Conservation (phyloP, 2,888 invertebrate species). For the Lamproptera curius region DNA sequence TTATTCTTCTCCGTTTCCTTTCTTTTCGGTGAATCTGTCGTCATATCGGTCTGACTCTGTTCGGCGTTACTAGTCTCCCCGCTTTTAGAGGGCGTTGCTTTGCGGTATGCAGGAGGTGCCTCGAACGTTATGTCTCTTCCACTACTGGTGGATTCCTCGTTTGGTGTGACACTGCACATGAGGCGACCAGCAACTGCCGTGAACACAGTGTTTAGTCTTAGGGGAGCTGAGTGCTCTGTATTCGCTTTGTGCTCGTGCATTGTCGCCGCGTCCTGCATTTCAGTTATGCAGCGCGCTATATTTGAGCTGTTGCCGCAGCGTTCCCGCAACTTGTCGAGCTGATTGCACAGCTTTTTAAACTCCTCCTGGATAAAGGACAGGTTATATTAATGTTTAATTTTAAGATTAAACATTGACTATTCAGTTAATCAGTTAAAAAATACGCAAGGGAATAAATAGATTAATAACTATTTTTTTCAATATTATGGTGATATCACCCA, state of each 20-base stretch:
- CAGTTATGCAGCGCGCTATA: conserved; percentile 85
- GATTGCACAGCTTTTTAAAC: conserved; percentile 87
- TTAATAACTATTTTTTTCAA: too few relatives aligned
- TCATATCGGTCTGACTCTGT: conserved; percentile 63
- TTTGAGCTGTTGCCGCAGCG: conserved; percentile 86
- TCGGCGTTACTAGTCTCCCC: conserved; percentile 59
- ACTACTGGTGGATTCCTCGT: conserved; percentile 71
- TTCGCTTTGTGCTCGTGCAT: conserved; percentile 74
- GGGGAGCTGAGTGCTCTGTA: conserved; percentile 65
- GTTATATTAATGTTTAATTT: too few relatives aligned
- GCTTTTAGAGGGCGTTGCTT: conserved; percentile 68
- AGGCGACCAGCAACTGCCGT: conserved; percentile 73
- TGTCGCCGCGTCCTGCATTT: conserved; percentile 89
- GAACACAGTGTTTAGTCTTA: conserved; percentile 73
- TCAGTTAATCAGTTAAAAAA: too few relatives aligned
- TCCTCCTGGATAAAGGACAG: conserved; percentile 90
- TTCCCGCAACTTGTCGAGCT: conserved; percentile 88
- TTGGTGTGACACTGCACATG: conserved; percentile 72
- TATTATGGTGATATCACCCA: too few relatives aligned
- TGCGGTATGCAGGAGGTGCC: conserved; percentile 65
- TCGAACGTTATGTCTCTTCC: conserved; percentile 69
- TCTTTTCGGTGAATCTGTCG: conserved; percentile 63
- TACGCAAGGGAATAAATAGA: too few relatives aligned
- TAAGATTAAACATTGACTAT: too few relatives aligned
- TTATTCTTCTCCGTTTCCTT: conserved; percentile 47